phyloP scores from a whole-genome alignment of 2,888 invertebrate genomes.

The Acrobasis suavella region DNA sequence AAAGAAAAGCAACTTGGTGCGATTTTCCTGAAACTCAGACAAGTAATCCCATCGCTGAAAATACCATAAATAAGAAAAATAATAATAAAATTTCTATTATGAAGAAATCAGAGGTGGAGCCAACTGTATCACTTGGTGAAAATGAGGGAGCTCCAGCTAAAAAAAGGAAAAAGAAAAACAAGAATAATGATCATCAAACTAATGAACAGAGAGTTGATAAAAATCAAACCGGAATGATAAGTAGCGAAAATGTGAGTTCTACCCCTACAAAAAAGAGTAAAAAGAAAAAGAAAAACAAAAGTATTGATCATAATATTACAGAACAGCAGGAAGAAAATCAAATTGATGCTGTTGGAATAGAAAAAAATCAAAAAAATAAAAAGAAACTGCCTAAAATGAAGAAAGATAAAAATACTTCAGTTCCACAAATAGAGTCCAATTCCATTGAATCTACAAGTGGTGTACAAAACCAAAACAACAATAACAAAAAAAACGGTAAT shows the following conservation, averaged over 20 bases:
- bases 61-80: slow-evolving; percentile 39
- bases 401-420: slow-evolving; percentile 44
- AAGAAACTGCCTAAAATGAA: slow-evolving; percentile 36
- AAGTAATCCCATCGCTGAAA: slow-evolving; percentile 28
- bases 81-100: slow-evolving; percentile 27
- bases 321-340: slow-evolving; percentile 4
- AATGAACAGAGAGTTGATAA: background rate
- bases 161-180: slow-evolving; percentile 28
- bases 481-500: slow-evolving; percentile 36
- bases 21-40: slow-evolving; percentile 72
- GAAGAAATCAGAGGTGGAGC: background rate
- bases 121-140: slow-evolving; percentile 4
- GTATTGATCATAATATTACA: background rate
- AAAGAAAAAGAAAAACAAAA: slow-evolving; percentile 31
- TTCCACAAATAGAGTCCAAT: background rate
- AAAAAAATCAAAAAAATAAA: background rate
- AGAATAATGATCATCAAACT: slow-evolving; percentile 24
- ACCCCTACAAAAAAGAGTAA: slow-evolving; percentile 38
- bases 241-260: background rate
- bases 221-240: background rate
- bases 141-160: background rate
- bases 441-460: background rate
- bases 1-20: slow-evolving; percentile 79
- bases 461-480: slow-evolving; percentile 13
- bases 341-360: slow-evolving; percentile 5